Base-by-base conservation (phyloP, 2,797 vertebrate species). In the Muraenolepis orangiensis region DNA sequence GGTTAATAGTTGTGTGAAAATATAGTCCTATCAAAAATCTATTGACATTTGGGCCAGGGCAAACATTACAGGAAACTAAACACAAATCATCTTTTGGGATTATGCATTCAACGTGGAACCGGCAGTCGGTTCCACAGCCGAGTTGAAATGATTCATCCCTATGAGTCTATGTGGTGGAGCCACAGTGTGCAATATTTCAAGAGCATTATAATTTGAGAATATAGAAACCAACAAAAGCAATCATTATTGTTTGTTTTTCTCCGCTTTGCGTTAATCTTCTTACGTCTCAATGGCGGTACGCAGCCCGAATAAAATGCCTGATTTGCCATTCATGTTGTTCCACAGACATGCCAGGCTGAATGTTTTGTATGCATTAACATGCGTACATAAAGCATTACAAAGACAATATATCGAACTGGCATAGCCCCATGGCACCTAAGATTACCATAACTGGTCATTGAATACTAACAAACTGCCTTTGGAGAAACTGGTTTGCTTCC, bases 181-280 rank as follows among this genome's bases (percentile, higher is more conserved):
- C 51, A 57, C n/a, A 57, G 7, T 51, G 16, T 51, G 46, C 46
- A 51, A 57, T 57, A 57, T 57, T 57, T 57, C 20, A 57, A 57
- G 46, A 57, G 20, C 51, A n/a, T 57, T 57, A 23, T 57, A 57
- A 57, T n/a, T 57, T n/a, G 23, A 2, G 20, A 57, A 57, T 23
- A 46, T 46, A 46, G 31, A 68, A 81, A 34, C 72, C 20, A 66
- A 1, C 20, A 18, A n/a, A 18, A 36, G 32, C 20, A 73, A 73
- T 34, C 42, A 40, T 28, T 28, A 46, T 30, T 57, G 51, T 23
- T 57, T 57, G 51, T 57, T n/a, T 57, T 57, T 11, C 51, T 10
- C 51, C n/a, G 51, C 51, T 57, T 57, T 7, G 23, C n/a, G 51
- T 57, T 57, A 57, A 57, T 57, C 51, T 57, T 57, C 20, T 57